phyloP scores from a whole-genome alignment of 2,888 invertebrate genomes.

The Cheilosia pagana region DNA sequence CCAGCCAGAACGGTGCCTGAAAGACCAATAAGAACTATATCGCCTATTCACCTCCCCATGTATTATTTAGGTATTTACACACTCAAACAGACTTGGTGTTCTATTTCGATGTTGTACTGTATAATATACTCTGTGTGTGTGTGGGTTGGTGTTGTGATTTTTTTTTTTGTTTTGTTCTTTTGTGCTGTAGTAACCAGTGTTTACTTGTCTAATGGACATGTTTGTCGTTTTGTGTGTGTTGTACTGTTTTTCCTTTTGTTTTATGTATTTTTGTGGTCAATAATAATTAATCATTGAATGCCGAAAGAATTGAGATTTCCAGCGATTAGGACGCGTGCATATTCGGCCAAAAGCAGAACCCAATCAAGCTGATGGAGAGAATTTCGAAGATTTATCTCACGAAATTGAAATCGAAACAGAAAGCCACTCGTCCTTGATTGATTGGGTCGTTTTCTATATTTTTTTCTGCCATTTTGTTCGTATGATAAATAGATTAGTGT shows the following conservation, averaged over 20 bases:
- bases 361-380: constrained; percentile 29
- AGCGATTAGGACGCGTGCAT: constrained; percentile 26
- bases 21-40: constrained; percentile 33
- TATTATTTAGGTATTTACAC: constrained; percentile 70
- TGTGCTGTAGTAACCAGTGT: constrained; percentile 45
- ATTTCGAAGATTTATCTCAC: constrained; percentile 29
- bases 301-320: constrained; percentile 15
- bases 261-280: neutral
- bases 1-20: constrained; percentile 38
- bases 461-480: constrained; percentile 32
- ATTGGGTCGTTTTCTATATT: constrained; percentile 31
- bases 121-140: neutral
- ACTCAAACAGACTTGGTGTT: constrained; percentile 63
- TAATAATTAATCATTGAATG: constrained; percentile 33
- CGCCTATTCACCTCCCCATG: constrained; percentile 29
- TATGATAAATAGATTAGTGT: constrained; percentile 54
- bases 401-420: constrained; percentile 18
- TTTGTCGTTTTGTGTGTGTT: constrained; percentile 52
- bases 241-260: constrained; percentile 8
- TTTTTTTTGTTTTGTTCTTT: constrained; percentile 22
- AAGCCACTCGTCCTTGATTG: constrained; percentile 40
- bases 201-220: constrained; percentile 62
- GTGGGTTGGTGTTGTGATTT: constrained; percentile 40
- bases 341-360: neutral
- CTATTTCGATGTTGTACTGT: constrained; percentile 55